Base-by-base conservation (phyloP, 2,888 invertebrate genomes). In the Ypsolopha sequella region DNA sequence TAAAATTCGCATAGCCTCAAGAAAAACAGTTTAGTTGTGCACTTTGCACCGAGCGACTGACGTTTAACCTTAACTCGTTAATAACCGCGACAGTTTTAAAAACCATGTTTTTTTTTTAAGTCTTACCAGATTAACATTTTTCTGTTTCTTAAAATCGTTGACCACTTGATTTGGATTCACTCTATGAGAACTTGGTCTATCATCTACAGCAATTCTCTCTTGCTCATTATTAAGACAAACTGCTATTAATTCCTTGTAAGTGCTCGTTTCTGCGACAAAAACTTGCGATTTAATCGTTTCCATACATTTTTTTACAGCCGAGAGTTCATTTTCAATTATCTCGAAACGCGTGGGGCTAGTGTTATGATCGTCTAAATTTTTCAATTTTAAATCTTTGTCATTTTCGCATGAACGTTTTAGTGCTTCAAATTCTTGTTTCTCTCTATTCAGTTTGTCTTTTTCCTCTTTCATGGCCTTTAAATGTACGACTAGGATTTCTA, bases 131-230 rank as follows among this genome's bases (percentile, higher is more conserved):
- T 85, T 85, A 24, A 82, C 75, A 62, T 80, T 85, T 55, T 84
- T 80, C 59, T 54, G 66, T 58, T 79, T 84, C 58, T 76, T 82
- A 54, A 85, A 67, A 66, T 85, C 75, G 52, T 85, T 85, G 6
- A 82, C 61, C 1, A 85, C 56, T 45, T 75, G 71, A 45, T 65
- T 68, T 13, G 67, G 65, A 6, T 68, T 59, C n/a, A 24, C 24
- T 24, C 24, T 24, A 24, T 24, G 24, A 24, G 24, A 8, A 6
- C 13, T 11, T 9, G 6, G 35, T 33, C 53, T 48, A n/a, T 57
- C 60, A n/a, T 58, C 63, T 6, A 58, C 60, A 3, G 24, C 24
- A 24, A 24, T 24, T 4, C 24, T 24, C 24, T 56, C 63, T 39
- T 66, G 68, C 14, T 60, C 72, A 48, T 82, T 80, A 50, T 80